Evolutionary conservation across 2,113 vertebrate species (phyloP), one percentile per base, ranked within the genome.

Genomic region (Ameiurus melas): DNA sequence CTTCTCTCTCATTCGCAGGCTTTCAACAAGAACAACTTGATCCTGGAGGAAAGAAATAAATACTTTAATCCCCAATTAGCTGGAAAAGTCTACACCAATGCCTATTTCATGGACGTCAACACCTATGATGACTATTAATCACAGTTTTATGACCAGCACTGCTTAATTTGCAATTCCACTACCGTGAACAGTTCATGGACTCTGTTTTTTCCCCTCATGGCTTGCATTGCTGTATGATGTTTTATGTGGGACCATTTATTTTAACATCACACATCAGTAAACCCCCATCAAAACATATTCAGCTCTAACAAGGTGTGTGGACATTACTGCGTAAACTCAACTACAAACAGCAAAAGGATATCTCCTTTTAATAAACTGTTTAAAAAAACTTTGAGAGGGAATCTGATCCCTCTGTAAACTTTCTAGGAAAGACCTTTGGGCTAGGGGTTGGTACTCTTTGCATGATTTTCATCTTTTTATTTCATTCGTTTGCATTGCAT

Each of bases 1-100:
- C 85, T 86, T 92, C 90, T 84, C 90, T 92, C 2, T 78, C 39
- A 87, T 94, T 92, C 89, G 20, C 94, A 99, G 98, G 98, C 97
- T 91, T 98, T 99, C 96, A 99, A 99, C 95, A 99, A 99, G 96
- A 99, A 99, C 95, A 99, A 99, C 95, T 93, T 99, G 95, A 97
- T 99, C 92, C 94, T 99, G 93, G 98, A 99, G 93, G 98, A 99
- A 94, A 96, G 97, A 94, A 99, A 99, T 94, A 99, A 98, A 90
- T 99, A 99, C 94, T 99, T 98, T 95, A 99, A 98, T 92, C 97
- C 98, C 4, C 98, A 99, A 92, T 97, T 98, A 84, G 95, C 97
- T 66, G 96, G 97, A 94, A 99, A 99, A 95, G 97, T 97, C 88
- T 99, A 99, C 89, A 99, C 97, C 92, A 99, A 99, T 3, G 95